Evolutionary conservation across 2,113 vertebrate genomes (phyloP), one percentile per base, ranked within the genome.

Genomic region (Microcebus griseorufus): DNA sequence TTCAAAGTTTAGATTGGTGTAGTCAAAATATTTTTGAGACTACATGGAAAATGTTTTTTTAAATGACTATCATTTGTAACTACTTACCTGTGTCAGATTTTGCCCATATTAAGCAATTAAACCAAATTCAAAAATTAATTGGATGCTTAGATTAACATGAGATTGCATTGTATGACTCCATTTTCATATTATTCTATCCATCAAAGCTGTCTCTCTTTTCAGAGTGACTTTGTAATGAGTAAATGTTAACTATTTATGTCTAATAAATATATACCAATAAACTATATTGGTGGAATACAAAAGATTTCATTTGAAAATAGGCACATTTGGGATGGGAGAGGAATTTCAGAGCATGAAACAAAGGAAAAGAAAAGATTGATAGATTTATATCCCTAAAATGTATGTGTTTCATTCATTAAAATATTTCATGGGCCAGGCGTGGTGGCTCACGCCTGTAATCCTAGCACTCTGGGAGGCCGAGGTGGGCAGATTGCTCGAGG

Each of bases 1-100:
- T 82, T 94, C 32, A 92, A 75, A 58, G n/a, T 65, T 96, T 62
- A 75, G 9, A 55, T 80, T 48, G 78, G 18, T 60, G 17, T 42
- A 60, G 67, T 94, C 25, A 67, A 84, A 62, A 37, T 72, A 73
- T n/a, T 80, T 92, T 84, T 95, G 62, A 90, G 32, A 92, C 69
- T 37, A 42, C 4, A 22, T 48, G 51, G 25, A 90, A 73, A 55
- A 20, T 51, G 55, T 2, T 84, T 92, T 92, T 72, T 73, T 64
- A 72, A 94, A 69, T 53, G 27, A 10, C 10, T 22, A 3, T 48
- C 55, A 62, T 75, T 69, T 73, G 9, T 17, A 92, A 39, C 45
- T 65, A 27, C n/a, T 62, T 76, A 53, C 32, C 51, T 88, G 9
- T 60, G 42, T 72, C 73, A 70, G 23, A 58, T 39, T 67, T 95